Conservation (phyloP, 2,888 invertebrate genomes). For the Sesamia inferens region DNA sequence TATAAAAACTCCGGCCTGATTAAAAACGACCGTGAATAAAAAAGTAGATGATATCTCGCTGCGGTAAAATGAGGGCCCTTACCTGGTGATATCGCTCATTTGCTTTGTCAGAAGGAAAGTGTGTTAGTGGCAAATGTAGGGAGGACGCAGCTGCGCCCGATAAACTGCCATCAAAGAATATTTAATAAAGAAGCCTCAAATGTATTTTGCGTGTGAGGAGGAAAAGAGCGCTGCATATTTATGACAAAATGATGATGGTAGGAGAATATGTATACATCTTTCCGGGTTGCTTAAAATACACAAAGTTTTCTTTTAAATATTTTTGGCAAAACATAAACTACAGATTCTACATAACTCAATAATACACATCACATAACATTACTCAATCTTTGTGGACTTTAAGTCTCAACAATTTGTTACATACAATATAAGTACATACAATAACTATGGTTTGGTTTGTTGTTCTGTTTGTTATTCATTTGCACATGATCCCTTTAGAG, state of each 20-base stretch:
- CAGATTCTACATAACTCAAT: neutral
- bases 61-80: conserved; percentile 26
- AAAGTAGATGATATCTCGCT: conserved; percentile 34
- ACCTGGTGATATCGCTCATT: conserved; percentile 57
- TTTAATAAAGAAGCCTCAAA: conserved; percentile 57
- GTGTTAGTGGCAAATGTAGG: conserved; percentile 45
- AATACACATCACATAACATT: too few relatives aligned
- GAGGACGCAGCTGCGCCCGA: conserved; percentile 53
- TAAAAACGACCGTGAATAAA: conserved; percentile 53
- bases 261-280: conserved; percentile 10
- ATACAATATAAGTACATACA: neutral
- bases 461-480: neutral
- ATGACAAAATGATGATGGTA: conserved; percentile 35
- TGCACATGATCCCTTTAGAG: neutral
- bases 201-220: conserved; percentile 45
- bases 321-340: neutral
- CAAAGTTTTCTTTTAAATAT: conserved; percentile 30
- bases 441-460: neutral
- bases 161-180: conserved; percentile 58
- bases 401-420: neutral
- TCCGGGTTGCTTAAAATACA: conserved; percentile 5
- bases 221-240: conserved; percentile 24
- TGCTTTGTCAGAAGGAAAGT: conserved; percentile 57
- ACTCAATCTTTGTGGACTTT: neutral
- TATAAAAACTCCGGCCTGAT: conserved; percentile 58